Evolutionary conservation across 2,888 invertebrate species (phyloP), one percentile per base, ranked within the genome.

Genomic region (Limnephilus rhombicus): DNA sequence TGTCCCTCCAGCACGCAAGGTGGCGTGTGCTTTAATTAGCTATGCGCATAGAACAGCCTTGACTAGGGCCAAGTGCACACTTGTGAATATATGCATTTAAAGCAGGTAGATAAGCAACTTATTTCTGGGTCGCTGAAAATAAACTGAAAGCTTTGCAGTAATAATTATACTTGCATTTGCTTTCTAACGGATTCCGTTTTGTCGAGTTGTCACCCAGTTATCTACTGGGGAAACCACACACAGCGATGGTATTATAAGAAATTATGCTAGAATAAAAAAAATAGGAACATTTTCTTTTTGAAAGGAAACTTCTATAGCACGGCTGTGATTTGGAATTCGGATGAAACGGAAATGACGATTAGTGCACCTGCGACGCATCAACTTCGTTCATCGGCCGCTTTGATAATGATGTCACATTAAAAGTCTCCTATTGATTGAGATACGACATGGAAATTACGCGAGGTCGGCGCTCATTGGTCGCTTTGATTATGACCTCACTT

Each of bases 21-120:
- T 80, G 34, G 29, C 88, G 88, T 88, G 88, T 80, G n/a, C 45
- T 29, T 24, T 29, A 88, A 88, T 53, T n/a, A 80, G 13, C 68
- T 80, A 88, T 80, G 68, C 80, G 88, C 88, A 34, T n/a, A 68
- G 12, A 53, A 29, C 80, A 34, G 41, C 88, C 88, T 88, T 88
- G 34, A 31, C 13, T 3, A 68, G 29, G 53, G 88, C 88, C 88
- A 88, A 88, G 88, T 88, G 80, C 88, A 88, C 53, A 53, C 49
- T 87, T 45, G 86, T 68, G 86, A 87, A 87, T 87, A 87, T 49
- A 87, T 87, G 86, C 86, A 87, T 87, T 29, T 45, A 45, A 87
- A 87, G n/a, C 86, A 49, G n/a, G 29, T 11, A n/a, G 86, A 87
- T 87, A 87, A 49, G 86, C 83, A 45, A 45, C 45, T 87, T 87